Base-by-base conservation (phyloP, 2,888 invertebrate species). In the Syrphus vitripennis region DNA sequence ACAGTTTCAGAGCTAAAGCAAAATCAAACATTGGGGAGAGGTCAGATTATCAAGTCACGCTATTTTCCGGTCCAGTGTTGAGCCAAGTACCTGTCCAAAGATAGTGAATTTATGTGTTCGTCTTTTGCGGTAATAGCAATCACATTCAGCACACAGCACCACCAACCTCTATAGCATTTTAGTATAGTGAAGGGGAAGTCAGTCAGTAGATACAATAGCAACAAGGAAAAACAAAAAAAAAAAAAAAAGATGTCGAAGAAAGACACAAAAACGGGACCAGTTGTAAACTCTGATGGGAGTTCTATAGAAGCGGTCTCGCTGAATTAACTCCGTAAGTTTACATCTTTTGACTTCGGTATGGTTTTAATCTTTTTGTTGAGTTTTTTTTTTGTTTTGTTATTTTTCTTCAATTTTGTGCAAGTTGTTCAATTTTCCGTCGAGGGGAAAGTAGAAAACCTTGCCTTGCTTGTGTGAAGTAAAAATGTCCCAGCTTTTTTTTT, bases 11-110 rank as follows among this genome's bases (percentile, higher is more conserved):
- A 45, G 21, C 59, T 34, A 75, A 70, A 69, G 37, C 26, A 72
- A 77, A 72, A 59, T 29, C 45, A 83, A 71, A 72, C 71, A 55
- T 24, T 70, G 80, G 75, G 84, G 80, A 84, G 84, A 84, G 84
- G 84, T 84, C 84, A 84, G 84, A 84, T 84, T 84, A 84, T 84
- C 84, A 77, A 84, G 84, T 84, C 84, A 84, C 84, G 84, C 76
- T 76, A 84, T 84, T 76, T 76, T 80, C 80, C 59, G 79, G 69
- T 79, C 78, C 78, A 42, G 63, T 55, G 67, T 57, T 34, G 48
- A 34, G 61, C 19, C 71, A 80, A 76, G 75, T 84, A 84, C 84
- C 80, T 84, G 84, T 84, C 84, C 76, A 53, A 61, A 80, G 67
- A 84, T 67, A 75, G 75, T 84, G 59, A 80, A 67, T 76, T 80